phyloP scores from a whole-genome alignment of 1,140 invertebrate genomes.

The Euwallacea fornicatus region DNA sequence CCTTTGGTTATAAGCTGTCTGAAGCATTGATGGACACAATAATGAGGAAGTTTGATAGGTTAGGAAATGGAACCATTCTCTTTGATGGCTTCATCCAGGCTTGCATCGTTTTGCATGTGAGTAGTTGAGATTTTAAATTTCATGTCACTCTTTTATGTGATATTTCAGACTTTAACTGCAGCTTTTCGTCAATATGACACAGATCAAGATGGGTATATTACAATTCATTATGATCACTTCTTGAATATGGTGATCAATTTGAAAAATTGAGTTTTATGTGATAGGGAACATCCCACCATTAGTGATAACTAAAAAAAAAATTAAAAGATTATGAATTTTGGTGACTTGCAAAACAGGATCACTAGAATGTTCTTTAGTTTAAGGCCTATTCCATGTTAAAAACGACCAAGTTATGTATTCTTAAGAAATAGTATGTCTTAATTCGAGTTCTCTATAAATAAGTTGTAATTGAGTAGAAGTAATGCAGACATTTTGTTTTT shows the following conservation, averaged over 20 bases:
- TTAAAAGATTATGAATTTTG: no score
- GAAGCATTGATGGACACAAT: conserved; percentile 80
- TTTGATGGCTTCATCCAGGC: conserved; percentile 99
- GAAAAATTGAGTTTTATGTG: conserved; percentile 64
- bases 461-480: no score
- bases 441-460: no score
- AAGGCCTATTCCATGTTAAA: no score
- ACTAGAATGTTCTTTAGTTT: no score
- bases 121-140: conserved; percentile 50
- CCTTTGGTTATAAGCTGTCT: conserved; percentile 92
- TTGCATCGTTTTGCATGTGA: conserved; percentile 90
- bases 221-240: conserved; percentile 97
- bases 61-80: conserved; percentile 74
- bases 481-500: no score
- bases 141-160: neutral
- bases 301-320: no score
- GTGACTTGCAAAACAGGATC: no score
- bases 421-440: no score
- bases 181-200: conserved; percentile 89
- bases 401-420: no score
- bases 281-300: no score
- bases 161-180: conserved; percentile 83
- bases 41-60: conserved; percentile 91
- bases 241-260: conserved; percentile 92
- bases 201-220: conserved; percentile 93